A percentile compares a stretch with the other conserved stretches of the same genome.
phyloP scores from a whole-genome alignment of 2,797 vertebrate genomes.

The Calcarius lapponicus region DNA sequence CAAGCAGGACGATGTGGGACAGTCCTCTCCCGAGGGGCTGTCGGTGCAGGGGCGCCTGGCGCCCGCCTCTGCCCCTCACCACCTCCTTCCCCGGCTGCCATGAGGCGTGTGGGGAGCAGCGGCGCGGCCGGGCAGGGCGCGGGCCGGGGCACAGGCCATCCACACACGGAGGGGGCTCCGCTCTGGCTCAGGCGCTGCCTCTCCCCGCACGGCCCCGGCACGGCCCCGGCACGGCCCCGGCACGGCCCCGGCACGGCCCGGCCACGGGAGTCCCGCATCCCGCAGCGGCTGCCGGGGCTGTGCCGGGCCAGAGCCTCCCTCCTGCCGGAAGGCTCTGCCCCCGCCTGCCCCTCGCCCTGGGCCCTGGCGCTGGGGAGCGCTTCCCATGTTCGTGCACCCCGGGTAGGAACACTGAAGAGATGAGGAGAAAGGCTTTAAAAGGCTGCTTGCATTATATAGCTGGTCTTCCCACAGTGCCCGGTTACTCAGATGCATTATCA shows the following conservation, averaged over 20 bases:
- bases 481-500: background rate
- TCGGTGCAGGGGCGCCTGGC: rapidly evolving
- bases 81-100: rapidly evolving
- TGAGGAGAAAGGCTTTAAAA: background rate
- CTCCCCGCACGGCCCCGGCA: background rate
- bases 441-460: background rate
- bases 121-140: no score
- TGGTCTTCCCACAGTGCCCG: background rate
- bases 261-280: background rate
- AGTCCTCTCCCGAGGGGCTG: rapidly evolving
- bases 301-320: no score
- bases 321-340: no score
- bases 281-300: background rate
- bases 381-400: rapidly evolving
- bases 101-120: rapidly evolving
- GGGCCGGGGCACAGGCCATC: rapidly evolving
- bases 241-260: background rate
- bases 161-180: rapidly evolving
- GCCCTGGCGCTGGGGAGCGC: rapidly evolving
- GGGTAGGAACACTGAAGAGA: rapidly evolving
- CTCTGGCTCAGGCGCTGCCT: background rate
- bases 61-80: rapidly evolving
- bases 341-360: rapidly evolving
- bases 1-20: background rate
- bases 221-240: no score